phyloP scores from a whole-genome alignment of 2,888 invertebrate species.

The Harpalus rufipes region DNA sequence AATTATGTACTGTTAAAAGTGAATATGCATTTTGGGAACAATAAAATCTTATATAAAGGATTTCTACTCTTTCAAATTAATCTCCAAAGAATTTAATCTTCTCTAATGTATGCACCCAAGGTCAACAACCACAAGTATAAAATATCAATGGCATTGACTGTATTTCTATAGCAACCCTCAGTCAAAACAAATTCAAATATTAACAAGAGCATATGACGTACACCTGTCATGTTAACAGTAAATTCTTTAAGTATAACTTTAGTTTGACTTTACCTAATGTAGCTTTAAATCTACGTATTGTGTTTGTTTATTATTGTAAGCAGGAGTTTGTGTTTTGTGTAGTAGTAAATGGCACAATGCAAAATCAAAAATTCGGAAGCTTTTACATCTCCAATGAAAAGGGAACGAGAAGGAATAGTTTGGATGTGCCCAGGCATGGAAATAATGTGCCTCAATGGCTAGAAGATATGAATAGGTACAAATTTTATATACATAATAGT shows the following conservation, averaged over 20 bases:
- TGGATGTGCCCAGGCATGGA: slow-evolving; percentile 54
- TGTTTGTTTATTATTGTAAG: slow-evolving; percentile 14
- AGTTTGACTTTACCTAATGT: slow-evolving; percentile 20
- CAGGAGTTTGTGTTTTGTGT: slow-evolving; percentile 8
- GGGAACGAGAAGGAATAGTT: slow-evolving; percentile 67
- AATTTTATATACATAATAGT: background rate
- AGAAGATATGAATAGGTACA: slow-evolving; percentile 75
- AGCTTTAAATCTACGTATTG: slow-evolving; percentile 13
- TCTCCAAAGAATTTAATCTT: background rate
- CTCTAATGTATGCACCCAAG: slow-evolving; percentile 48
- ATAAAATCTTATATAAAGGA: background rate
- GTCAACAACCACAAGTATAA: slow-evolving; percentile 63
- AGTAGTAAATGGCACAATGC: slow-evolving; percentile 51
- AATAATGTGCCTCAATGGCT: slow-evolving; percentile 75
- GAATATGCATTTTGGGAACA: no score
- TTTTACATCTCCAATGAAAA: background rate
- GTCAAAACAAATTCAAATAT: slow-evolving; percentile 65
- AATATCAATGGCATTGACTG: slow-evolving; percentile 66
- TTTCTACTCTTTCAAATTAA: background rate
- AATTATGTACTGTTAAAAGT: no score
- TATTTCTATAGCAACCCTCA: slow-evolving; percentile 52
- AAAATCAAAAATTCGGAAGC: slow-evolving; percentile 17
- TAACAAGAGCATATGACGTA: slow-evolving; percentile 27
- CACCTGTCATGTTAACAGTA: slow-evolving; percentile 44
- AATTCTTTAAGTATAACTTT: slow-evolving; percentile 51